Base-by-base conservation (phyloP, 2,888 invertebrate genomes). In the Eudemis profundana region DNA sequence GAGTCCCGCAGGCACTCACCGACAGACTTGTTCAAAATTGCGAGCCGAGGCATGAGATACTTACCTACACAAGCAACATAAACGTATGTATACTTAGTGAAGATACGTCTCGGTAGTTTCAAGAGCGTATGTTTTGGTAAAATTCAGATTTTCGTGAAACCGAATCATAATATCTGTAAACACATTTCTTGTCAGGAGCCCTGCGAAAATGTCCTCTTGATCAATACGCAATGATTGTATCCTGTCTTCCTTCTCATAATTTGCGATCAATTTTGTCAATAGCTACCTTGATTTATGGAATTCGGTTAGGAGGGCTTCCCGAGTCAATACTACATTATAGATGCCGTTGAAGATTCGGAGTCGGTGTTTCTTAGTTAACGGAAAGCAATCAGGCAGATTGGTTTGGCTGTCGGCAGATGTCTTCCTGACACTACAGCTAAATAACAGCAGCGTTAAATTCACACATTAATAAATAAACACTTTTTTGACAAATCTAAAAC, bases 201-300 rank as follows among this genome's bases (percentile, higher is more conserved):
- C 38, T 29, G 53, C 10, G 46, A 62, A 62, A 54, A 54, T 62
- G 47, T 62, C 47, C 47, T 40, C 40, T 21, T 49, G 56, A 56
- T 50, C 63, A 50, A 63, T 63, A 63, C 56, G 29, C 40, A 21
- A 50, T 57, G 56, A 57, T 63, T 63, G 49, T 63, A 57, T 57
- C 49, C 56, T 57, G 63, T 49, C 56, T 29, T 50, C 17, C 29
- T 21, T 56, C 40, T 54, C 49, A 56, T 63, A 56, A 49, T 42
- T 63, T 21, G 40, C 49, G 33, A 57, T 57, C 19, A 42, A 44
- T 42, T 54, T 47, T 27, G 54, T 47, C 38, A 17, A 47, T 47
- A 23, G 62, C 62, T 46, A 61, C 54, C 40, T 49, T 49, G 27
- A 56, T 63, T 56, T 40, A 47, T 15, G 27, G n/a, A 33, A 49